Percentiles rank a stretch among this genome's conserved stretches.
These are phyloP conservation scores for Napeogenes sylphis DNA, from an alignment of 2,888 invertebrate species.

Conservation along the genomic window DNA sequence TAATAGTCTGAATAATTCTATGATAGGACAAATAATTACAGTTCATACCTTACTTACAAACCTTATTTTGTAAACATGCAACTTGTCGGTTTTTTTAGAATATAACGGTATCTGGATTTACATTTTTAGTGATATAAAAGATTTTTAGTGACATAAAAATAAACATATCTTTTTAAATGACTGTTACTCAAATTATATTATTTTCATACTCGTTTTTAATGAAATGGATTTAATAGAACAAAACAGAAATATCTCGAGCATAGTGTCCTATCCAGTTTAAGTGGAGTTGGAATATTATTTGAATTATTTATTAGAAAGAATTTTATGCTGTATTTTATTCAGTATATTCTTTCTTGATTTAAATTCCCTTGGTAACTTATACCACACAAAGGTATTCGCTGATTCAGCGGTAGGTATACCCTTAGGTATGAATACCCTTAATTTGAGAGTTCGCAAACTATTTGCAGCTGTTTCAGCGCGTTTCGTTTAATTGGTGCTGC, in stretches of 20 bases:
- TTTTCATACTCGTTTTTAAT: too few species aligned
- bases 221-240: too few species aligned
- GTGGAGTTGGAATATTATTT: too few species aligned
- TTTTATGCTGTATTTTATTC: slow-evolving; percentile 9
- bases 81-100: too few species aligned
- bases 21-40: slow-evolving; percentile 16
- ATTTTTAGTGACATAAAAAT: too few species aligned
- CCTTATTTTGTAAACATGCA: too few species aligned
- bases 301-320: not conserved
- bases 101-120: too few species aligned
- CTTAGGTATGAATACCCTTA: slow-evolving; percentile 42
- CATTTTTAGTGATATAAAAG: too few species aligned
- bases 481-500: slow-evolving; percentile 38
- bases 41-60: slow-evolving; percentile 1
- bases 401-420: slow-evolving; percentile 27
- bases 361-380: slow-evolving; percentile 9
- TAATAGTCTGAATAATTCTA: slow-evolving; percentile 1
- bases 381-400: slow-evolving; percentile 27
- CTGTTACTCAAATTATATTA: too few species aligned
- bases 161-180: too few species aligned
- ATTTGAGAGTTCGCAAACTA: slow-evolving; percentile 47
- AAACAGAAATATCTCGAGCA: too few species aligned
- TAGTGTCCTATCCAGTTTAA: too few species aligned
- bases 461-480: slow-evolving; percentile 41
- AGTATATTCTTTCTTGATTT: slow-evolving; percentile 14